phyloP scores from a whole-genome alignment of 1,140 invertebrate species.

The Caenorhabditis briggsae region DNA sequence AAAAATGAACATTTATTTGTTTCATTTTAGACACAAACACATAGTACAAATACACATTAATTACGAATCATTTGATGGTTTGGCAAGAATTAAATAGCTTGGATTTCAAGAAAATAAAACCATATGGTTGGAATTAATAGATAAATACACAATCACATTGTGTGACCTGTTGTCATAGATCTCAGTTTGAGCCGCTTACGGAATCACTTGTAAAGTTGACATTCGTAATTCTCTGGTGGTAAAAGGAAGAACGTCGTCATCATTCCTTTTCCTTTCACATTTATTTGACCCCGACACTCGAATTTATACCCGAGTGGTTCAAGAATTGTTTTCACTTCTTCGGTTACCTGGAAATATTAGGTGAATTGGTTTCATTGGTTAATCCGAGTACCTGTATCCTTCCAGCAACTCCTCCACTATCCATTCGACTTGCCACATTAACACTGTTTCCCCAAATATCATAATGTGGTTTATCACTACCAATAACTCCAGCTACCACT shows the following conservation, averaged over 20 bases:
- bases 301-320: constrained; percentile 79
- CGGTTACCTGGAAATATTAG: constrained; percentile 83
- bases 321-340: constrained; percentile 79
- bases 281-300: constrained; percentile 77
- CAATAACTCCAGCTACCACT: constrained; percentile 87
- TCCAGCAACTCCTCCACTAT: constrained; percentile 93
- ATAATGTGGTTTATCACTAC: constrained; percentile 93
- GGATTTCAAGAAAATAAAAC: constrained; percentile 11
- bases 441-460: constrained; percentile 97
- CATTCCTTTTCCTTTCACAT: constrained; percentile 74
- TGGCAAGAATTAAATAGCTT: constrained; percentile 18
- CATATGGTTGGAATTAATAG: not conserved
- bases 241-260: constrained; percentile 64
- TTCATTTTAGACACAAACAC: constrained; percentile 13
- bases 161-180: not conserved
- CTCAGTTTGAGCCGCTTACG: too few relatives aligned
- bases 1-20: constrained; percentile 40
- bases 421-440: constrained; percentile 96
- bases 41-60: constrained; percentile 29
- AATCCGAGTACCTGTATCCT: constrained; percentile 85
- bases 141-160: constrained; percentile 43
- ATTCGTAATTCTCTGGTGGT: not conserved
- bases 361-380: not conserved
- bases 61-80: not conserved
- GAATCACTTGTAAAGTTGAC: not conserved